Percentiles rank a stretch among this genome's conserved stretches.
Conservation (phyloP, 1,140 invertebrate species). For the Cephus cinctus region DNA sequence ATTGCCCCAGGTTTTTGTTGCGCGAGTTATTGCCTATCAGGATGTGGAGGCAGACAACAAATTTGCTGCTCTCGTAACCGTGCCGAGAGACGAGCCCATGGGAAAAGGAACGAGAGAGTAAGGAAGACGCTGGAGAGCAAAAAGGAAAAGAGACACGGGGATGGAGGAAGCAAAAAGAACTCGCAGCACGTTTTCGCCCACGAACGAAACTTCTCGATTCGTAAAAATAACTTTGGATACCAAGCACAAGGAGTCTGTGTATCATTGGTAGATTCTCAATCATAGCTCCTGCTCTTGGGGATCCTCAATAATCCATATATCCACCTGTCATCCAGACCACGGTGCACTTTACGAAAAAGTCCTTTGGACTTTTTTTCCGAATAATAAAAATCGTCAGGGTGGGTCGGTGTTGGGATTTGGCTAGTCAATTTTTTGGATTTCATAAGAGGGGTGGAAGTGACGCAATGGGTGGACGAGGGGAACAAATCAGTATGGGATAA, state of each 20-base stretch:
- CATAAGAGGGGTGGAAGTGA: too few relatives aligned
- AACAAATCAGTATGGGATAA: not conserved
- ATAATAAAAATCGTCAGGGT: too few relatives aligned
- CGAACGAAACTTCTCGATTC: conserved; percentile 8
- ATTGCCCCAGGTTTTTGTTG: conserved; percentile 47
- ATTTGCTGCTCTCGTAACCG: conserved; percentile 25
- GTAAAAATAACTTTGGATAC: conserved; percentile 7
- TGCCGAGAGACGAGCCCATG: conserved; percentile 9
- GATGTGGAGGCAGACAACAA: conserved; percentile 36
- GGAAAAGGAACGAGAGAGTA: conserved; percentile 23
- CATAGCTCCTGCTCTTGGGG: too few relatives aligned
- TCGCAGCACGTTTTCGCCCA: not conserved
- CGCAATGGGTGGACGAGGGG: too few relatives aligned
- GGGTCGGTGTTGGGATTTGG: too few relatives aligned
- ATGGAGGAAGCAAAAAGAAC: not conserved
- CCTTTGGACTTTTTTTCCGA: too few relatives aligned
- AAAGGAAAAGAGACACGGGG: conserved; percentile 10
- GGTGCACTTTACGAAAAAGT: too few relatives aligned
- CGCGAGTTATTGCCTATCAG: conserved; percentile 42
- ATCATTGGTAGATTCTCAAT: too few relatives aligned
- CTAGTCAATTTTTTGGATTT: too few relatives aligned
- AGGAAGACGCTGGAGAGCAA: conserved; percentile 5
- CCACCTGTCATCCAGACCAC: not conserved
- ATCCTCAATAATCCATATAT: not conserved
- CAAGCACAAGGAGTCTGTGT: not conserved